Base-by-base conservation (phyloP, 1,140 invertebrate genomes). In the Camponotus floridanus region DNA sequence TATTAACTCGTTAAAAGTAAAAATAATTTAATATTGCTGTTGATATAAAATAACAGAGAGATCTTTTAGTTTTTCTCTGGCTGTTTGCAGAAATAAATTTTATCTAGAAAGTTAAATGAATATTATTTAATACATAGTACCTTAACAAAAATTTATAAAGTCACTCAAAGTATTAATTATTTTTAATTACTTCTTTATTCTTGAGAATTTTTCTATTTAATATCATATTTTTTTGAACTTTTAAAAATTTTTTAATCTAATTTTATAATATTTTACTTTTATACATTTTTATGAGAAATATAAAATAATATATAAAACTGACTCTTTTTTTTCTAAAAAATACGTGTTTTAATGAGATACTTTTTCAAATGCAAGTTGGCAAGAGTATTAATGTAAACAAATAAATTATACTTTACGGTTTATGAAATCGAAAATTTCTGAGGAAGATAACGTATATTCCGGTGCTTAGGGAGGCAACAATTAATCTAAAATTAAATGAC, bases 401-500 rank as follows among this genome's bases (percentile, higher is more conserved):
- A 42, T 76, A 61, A 61, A 42, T 76, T 21, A 1, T 51, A 57
- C 21, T 42, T 0, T 61, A 42, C 5, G 9, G 1, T 26, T 42
- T 11, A n/a, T 13, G 1, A 55, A 55, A 51, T 55, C 6, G 6
- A 45, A 59, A 42, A n/a, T 70, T 18, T 71, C 21, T 11, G 18
- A 68, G 4, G 0, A 45, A 55, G 4, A 15, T 42, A 18, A 59
- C 36, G 3, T 11, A 8, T 33, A 57, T 59, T 42, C 8, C 18
- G 9, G 1, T 18, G 15, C 8, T 81, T 71, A 62, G n/a, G 62
- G 4, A 51, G 62, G 76, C 33, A 15, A 21, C 57, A 78, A 83
- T 89, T 89, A 89, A 83, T 36, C 2, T n/a, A 21, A 21, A 81
- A 87, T 87, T 88, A 90, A 90, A 76, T 18, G 59, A 62, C 33